A percentile compares a stretch with the other conserved stretches of the same genome.
Conservation (phyloP, 1,140 invertebrate genomes). For the Drosophila biarmipes region DNA sequence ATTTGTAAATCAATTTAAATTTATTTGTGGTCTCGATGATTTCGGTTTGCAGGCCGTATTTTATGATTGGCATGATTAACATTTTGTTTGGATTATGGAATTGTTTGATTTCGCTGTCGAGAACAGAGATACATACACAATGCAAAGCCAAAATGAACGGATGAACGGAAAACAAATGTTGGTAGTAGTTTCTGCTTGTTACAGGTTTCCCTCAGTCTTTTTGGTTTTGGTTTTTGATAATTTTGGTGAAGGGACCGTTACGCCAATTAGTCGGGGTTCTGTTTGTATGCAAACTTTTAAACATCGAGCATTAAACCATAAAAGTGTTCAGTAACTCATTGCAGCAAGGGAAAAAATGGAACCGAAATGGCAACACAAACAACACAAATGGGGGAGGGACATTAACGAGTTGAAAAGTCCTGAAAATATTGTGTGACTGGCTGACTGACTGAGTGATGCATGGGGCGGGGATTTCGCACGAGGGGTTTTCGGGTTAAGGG, state of each 20-base stretch:
- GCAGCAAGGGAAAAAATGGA: conserved; percentile 35
- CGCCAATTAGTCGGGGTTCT: conserved; percentile 76
- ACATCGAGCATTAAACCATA: conserved; percentile 31
- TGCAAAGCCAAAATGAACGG: conserved; percentile 57
- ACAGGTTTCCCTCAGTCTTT: conserved; percentile 10
- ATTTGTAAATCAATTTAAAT: conserved; percentile 49
- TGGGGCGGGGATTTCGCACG: conserved; percentile 48
- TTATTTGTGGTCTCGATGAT: conserved; percentile 33
- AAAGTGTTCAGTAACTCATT: conserved; percentile 48
- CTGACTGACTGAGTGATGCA: conserved; percentile 55
- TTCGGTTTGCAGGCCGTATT: conserved; percentile 38
- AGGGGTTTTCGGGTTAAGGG: conserved; percentile 1
- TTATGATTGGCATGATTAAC: conserved; percentile 64
- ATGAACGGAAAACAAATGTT: conserved; percentile 58
- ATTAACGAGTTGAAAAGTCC: conserved; percentile 41
- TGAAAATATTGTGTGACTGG: conserved; percentile 69
- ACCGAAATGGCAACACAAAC: conserved; percentile 22
- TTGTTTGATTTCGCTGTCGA: conserved; percentile 41
- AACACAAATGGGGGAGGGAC: conserved; percentile 21
- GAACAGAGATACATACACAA: conserved; percentile 18
- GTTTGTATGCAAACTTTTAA: conserved; percentile 23
- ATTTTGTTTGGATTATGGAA: conserved; percentile 49
- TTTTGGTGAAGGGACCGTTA: conserved; percentile 78
- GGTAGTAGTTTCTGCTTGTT: conserved; percentile 29
- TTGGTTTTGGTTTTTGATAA: conserved; percentile 48